Evolutionary conservation across 2,888 invertebrate species (phyloP).

Genomic region (Caenorhabditis sp.): DNA sequence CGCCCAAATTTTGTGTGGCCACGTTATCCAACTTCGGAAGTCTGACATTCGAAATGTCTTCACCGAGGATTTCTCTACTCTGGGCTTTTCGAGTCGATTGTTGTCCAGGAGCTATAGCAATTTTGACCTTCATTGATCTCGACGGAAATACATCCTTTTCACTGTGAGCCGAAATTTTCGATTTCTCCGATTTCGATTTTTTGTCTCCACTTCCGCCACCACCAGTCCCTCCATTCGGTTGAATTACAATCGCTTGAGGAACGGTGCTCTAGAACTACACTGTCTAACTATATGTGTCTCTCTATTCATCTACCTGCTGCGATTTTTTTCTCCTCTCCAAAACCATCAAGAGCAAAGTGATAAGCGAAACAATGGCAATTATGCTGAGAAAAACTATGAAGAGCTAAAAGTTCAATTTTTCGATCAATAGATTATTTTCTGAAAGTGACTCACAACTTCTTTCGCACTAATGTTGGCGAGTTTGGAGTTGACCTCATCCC

Average conservation of each 20-base stretch:
- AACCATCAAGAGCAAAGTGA: not conserved
- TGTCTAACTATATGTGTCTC: too few species aligned
- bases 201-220: conserved; percentile 6
- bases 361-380: not conserved
- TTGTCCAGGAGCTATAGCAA: conserved; percentile 14
- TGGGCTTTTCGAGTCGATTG: not conserved
- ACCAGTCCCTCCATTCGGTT: conserved; percentile 10
- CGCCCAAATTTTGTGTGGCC: not conserved
- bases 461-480: not conserved
- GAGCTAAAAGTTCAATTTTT: not conserved
- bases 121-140: conserved; percentile 32
- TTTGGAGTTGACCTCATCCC: conserved; percentile 7
- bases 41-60: not conserved
- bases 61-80: not conserved
- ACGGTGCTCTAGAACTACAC: not conserved
- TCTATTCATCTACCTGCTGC: too few species aligned
- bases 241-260: conserved; percentile 36
- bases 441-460: too few species aligned
- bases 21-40: not conserved
- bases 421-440: too few species aligned
- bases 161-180: conserved; percentile 6
- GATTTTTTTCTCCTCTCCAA: not conserved
- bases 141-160: conserved; percentile 37
- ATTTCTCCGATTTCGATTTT: conserved; percentile 13
- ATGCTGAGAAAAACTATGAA: not conserved